phyloP scores from a whole-genome alignment of 2,113 vertebrate species.

The Spermophilus dauricus region DNA sequence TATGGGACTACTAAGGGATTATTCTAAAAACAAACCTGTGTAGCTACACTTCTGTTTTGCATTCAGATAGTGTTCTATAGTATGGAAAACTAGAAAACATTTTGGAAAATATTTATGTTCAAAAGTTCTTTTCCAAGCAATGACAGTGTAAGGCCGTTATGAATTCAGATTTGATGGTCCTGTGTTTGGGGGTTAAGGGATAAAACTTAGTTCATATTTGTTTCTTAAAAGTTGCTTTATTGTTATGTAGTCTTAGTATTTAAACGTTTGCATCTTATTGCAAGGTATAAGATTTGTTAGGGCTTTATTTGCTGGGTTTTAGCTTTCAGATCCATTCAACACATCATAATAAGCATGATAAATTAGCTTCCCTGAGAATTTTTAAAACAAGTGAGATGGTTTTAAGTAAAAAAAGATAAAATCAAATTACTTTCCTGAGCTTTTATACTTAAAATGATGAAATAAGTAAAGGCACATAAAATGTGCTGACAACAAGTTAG shows the following conservation, averaged over 20 bases:
- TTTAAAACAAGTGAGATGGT: conserved; percentile 65
- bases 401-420: conserved; percentile 78
- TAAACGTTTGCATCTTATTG: conserved; percentile 29
- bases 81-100: neutral
- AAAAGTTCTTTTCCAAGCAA: conserved; percentile 13
- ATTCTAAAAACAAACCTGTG: neutral
- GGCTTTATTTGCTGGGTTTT: neutral
- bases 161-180: neutral
- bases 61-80: neutral
- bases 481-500: conserved; percentile 69
- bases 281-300: neutral
- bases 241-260: conserved; percentile 23
- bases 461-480: conserved; percentile 76
- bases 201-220: neutral
- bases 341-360: conserved; percentile 55
- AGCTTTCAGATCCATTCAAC: conserved; percentile 49
- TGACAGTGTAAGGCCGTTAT: neutral
- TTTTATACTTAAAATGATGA: conserved; percentile 62
- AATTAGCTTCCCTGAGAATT: conserved; percentile 56
- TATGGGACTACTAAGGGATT: too few relatives aligned
- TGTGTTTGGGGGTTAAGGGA: neutral
- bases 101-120: conserved; percentile 36
- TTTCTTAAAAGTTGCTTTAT: conserved; percentile 4
- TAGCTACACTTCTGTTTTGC: neutral
- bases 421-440: conserved; percentile 67